Percentiles rank a stretch among this genome's conserved stretches.
Conservation (phyloP, 2,797 vertebrate genomes). For the Sebastes jordani region DNA sequence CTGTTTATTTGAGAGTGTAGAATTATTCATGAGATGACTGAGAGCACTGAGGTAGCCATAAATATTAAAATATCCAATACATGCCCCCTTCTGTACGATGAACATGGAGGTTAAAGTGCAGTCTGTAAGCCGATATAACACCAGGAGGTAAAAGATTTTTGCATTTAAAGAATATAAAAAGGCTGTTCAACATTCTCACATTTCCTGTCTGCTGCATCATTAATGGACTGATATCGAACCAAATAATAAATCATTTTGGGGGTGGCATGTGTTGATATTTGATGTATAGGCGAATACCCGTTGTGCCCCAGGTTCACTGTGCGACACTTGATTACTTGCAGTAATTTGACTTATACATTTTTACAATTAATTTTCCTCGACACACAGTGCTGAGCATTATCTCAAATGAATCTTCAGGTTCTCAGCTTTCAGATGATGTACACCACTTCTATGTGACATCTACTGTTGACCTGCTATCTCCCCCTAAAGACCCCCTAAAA, state of each 20-base stretch:
- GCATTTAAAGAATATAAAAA: neutral
- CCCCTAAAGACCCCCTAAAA: no score
- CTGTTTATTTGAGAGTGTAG: neutral
- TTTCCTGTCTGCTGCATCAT: neutral
- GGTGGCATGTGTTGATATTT: neutral
- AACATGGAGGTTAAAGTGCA: neutral
- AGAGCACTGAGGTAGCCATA: neutral
- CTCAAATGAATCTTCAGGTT: no score
- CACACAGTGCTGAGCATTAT: no score
- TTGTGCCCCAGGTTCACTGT: no score
- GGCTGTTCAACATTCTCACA: neutral
- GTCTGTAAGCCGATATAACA: neutral
- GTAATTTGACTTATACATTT: no score
- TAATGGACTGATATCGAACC: neutral
- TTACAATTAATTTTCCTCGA: no score
- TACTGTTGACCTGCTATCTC: no score
- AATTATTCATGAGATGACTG: slow-evolving; percentile 18
- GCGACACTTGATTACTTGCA: no score
- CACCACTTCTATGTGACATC: no score
- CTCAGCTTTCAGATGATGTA: no score
- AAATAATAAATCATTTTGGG: neutral
- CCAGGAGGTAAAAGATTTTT: neutral
- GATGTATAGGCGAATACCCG: no score
- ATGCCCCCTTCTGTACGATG: neutral
- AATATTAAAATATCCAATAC: slow-evolving; percentile 22